Base-by-base conservation (phyloP, 1,140 invertebrate species). In the Dreissena rostriformis region DNA sequence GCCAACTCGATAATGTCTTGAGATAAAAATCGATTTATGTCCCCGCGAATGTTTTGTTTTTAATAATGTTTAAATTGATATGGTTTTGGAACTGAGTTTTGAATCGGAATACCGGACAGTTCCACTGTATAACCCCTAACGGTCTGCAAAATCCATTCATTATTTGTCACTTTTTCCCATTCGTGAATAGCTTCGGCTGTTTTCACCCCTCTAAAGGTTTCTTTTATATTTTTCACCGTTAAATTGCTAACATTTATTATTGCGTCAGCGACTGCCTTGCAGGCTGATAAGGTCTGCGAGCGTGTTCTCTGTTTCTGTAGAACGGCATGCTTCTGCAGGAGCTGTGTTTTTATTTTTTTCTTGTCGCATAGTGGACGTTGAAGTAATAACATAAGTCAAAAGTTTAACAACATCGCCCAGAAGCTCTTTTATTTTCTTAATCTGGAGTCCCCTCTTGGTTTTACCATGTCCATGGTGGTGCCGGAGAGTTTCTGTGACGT, bases 111-210 rank as follows among this genome's bases (percentile, higher is more conserved):
- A 29, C 29, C 19, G 15, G 17, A 39, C 19, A 82, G 19, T 29
- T 82, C 52, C n/a, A 82, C 39, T 29, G 19, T 15, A 63, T 55
- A 82, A 29, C 79, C 79, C 11, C 70, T 15, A 22, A 82, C 52
- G 7, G n/a, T 73, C 39, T 73, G 39, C 49, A 82, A 73, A 29
- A 82, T 61, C 22, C 68, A 73, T 61, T 29, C 17, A 29, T 79
- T 66, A 68, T n/a, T 12, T 68, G 77, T 79, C 10, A 72, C 73
- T 0, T 17, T 19, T 72, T 65, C 19, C 70, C 70, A 82, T 11
- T 57, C 63, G 24, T 10, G 19, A 63, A 82, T 22, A 39, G 26
- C 22, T n/a, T 79, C 15, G 26, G 65, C 24, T 29, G 52, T 82
- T 39, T 82, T 82, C 15, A 67, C 67, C 14, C 53, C 70, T 12